Conservation (phyloP, 53 echinoderm and acorn worm genomes). For the Antedon mediterranea region DNA sequence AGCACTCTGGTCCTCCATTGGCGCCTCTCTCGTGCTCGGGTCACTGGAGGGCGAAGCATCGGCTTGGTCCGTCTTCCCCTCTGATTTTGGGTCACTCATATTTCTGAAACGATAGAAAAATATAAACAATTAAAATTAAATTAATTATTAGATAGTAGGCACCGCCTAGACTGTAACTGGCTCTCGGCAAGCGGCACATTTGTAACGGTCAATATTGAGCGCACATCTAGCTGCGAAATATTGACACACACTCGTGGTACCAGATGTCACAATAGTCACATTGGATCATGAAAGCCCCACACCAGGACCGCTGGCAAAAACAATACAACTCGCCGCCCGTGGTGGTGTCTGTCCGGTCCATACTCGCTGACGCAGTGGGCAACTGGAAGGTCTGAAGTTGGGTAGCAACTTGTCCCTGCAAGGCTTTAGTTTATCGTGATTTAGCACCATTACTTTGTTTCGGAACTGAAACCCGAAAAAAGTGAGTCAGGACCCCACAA, state of each 20-base stretch:
- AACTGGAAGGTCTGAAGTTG: slow-evolving; percentile 12
- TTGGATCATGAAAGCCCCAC: background rate
- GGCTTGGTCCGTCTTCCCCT: too few species aligned
- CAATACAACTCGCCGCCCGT: too few species aligned
- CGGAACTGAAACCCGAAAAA: slow-evolving; percentile 15
- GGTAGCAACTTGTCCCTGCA: slow-evolving; percentile 17
- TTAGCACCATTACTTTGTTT: slow-evolving; percentile 15
- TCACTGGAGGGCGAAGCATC: too few species aligned
- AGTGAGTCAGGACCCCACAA: slow-evolving; percentile 15
- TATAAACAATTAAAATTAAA: too few species aligned
- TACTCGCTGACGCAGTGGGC: background rate
- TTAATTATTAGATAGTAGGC: too few species aligned
- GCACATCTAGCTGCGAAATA: background rate
- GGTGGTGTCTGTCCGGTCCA: background rate
- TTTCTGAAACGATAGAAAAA: too few species aligned
- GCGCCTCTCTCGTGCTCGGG: too few species aligned
- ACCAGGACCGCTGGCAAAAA: background rate
- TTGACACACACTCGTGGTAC: background rate
- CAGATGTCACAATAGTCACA: background rate
- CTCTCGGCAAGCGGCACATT: background rate
- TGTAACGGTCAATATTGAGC: background rate
- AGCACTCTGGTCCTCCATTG: too few species aligned
- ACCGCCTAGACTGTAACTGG: background rate
- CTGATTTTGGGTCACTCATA: too few species aligned
- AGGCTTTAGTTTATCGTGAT: slow-evolving; percentile 28